A percentile compares a stretch with the other conserved stretches of the same genome.
phyloP scores from a whole-genome alignment of 1,140 invertebrate genomes.

The Nasonia vitripennis region DNA sequence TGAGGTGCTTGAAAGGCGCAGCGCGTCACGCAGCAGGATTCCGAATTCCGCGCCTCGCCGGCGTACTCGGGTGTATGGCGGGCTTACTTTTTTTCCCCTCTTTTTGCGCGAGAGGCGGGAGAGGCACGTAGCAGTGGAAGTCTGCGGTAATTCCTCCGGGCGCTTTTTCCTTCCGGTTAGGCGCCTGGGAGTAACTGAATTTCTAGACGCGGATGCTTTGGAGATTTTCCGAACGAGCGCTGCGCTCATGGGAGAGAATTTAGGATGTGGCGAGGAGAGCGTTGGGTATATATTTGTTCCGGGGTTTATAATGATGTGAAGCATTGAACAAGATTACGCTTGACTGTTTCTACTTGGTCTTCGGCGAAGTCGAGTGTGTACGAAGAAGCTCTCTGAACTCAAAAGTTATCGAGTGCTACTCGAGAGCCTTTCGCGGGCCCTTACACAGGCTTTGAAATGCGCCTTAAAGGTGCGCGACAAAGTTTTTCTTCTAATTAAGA shows the following conservation, averaged over 20 bases:
- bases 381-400: no score
- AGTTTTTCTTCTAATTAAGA: no score
- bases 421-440: no score
- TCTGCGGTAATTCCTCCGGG: not conserved
- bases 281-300: not conserved
- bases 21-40: slow-evolving; percentile 1
- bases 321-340: not conserved
- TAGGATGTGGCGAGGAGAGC: not conserved
- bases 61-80: not conserved
- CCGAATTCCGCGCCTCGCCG: slow-evolving; percentile 11
- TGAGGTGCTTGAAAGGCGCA: not conserved
- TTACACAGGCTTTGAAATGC: no score
- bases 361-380: no score
- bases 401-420: no score
- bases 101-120: not conserved
- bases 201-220: not conserved
- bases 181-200: not conserved
- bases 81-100: not conserved
- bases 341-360: not conserved
- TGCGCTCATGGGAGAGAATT: not conserved
- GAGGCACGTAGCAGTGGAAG: not conserved
- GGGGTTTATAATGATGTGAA: not conserved
- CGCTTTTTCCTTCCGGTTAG: not conserved
- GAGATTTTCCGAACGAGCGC: not conserved
- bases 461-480: no score